Evolutionary conservation across 2,113 vertebrate species (phyloP).

Genomic region (Opisthocomus hoazin): DNA sequence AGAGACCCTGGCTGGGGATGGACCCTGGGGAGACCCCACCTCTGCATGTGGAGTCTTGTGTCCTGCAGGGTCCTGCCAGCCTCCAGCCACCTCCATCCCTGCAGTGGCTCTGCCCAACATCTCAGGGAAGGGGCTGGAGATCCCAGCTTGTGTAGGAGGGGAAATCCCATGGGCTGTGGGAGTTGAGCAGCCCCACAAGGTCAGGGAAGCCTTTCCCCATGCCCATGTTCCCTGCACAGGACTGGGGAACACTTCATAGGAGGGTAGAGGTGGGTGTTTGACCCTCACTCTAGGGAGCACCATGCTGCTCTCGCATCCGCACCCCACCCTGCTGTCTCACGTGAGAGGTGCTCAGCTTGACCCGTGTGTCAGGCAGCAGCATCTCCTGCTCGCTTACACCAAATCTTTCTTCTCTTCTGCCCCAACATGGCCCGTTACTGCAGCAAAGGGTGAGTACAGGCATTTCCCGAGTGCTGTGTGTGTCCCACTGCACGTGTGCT

Average conservation of each 20-base stretch:
- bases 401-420: constrained; percentile 26
- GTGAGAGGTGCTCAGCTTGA: not conserved
- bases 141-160: not conserved
- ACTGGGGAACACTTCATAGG: accelerated
- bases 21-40: not conserved
- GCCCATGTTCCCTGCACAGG: not conserved
- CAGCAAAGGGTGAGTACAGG: constrained; percentile 66
- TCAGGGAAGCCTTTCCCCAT: accelerated
- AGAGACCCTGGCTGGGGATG: accelerated
- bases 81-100: not conserved
- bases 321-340: accelerated
- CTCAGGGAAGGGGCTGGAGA: not conserved
- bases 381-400: not conserved
- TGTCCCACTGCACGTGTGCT: not conserved
- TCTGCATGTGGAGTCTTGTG: not conserved
- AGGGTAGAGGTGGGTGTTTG: not conserved
- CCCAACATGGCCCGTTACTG: not conserved
- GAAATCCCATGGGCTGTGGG: not conserved
- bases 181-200: not conserved
- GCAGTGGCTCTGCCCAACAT: not conserved
- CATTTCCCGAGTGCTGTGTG: not conserved
- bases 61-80: not conserved
- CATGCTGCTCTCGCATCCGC: not conserved
- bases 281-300: not conserved
- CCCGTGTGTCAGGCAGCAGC: not conserved